Evolutionary conservation across 2,888 invertebrate genomes (phyloP).

Genomic region (Chloromyia formosa): DNA sequence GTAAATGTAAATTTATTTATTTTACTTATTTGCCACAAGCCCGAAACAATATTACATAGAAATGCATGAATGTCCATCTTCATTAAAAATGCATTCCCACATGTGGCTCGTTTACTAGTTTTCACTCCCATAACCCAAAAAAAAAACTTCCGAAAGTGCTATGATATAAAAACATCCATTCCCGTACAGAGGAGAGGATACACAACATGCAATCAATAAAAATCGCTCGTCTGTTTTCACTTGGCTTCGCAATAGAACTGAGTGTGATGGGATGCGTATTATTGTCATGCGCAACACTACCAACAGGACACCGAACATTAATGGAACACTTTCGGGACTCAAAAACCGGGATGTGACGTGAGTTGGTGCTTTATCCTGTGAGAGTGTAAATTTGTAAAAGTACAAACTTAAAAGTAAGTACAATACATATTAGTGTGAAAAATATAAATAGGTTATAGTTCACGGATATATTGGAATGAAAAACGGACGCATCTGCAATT

Average conservation of each 20-base stretch:
- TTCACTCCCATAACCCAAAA: too few species aligned
- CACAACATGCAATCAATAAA: constrained; percentile 20
- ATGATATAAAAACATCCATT: too few species aligned
- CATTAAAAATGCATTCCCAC: too few species aligned
- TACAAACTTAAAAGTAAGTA: constrained; percentile 20
- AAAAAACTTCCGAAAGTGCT: too few species aligned
- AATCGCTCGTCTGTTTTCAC: constrained; percentile 19
- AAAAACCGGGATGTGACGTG: constrained; percentile 11
- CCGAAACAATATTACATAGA: too few species aligned
- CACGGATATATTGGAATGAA: too few species aligned
- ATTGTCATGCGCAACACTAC: constrained; percentile 26
- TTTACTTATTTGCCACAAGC: too few species aligned
- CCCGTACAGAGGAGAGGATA: background rate
- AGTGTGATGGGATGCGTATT: background rate
- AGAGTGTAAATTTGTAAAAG: constrained; percentile 1
- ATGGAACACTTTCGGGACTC: background rate
- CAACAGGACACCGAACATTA: background rate
- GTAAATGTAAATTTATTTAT: too few species aligned
- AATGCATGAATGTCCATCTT: too few species aligned
- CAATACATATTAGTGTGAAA: background rate
- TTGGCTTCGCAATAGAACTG: background rate
- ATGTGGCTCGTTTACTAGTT: too few species aligned
- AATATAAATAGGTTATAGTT: background rate
- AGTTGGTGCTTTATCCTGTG: background rate
- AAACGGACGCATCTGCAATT: background rate